phyloP scores from a whole-genome alignment of 2,888 invertebrate species.

The Caenorhabditis becei region DNA sequence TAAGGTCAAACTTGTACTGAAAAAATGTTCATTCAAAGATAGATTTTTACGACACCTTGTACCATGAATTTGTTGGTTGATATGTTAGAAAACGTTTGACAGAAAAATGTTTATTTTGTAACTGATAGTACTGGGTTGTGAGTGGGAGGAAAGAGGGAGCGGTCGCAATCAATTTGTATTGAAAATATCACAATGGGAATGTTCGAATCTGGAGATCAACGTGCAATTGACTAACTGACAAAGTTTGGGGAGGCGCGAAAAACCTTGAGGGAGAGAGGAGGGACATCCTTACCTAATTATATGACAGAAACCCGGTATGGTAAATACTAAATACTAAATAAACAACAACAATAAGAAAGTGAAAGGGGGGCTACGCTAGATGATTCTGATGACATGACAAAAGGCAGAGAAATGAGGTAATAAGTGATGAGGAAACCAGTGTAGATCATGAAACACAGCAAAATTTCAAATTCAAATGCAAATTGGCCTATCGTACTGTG shows the following conservation, averaged over 20 bases:
- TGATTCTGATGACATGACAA: no score
- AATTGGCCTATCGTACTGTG: constrained; percentile 9
- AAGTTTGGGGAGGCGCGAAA: not conserved
- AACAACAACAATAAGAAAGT: not conserved
- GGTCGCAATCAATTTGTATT: not conserved
- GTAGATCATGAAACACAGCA: not conserved
- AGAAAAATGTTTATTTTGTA: not conserved
- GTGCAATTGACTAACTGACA: not conserved
- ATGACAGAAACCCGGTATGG: not conserved
- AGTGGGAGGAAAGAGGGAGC: not conserved
- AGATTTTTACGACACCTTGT: no score
- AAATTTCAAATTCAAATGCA: constrained; percentile 1
- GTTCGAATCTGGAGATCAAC: constrained; percentile 11
- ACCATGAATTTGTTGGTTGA: no score
- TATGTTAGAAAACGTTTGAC: no score
- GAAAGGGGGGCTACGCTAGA: no score
- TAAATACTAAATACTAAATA: constrained; percentile 1
- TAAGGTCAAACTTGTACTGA: no score
- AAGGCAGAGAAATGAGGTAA: no score
- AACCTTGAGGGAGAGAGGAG: not conserved
- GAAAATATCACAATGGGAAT: constrained; percentile 25
- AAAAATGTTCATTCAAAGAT: no score
- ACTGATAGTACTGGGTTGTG: no score
- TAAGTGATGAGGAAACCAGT: not conserved
- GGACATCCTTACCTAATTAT: not conserved